phyloP scores from a whole-genome alignment of 1,140 invertebrate species.

The Drosophila truncata region DNA sequence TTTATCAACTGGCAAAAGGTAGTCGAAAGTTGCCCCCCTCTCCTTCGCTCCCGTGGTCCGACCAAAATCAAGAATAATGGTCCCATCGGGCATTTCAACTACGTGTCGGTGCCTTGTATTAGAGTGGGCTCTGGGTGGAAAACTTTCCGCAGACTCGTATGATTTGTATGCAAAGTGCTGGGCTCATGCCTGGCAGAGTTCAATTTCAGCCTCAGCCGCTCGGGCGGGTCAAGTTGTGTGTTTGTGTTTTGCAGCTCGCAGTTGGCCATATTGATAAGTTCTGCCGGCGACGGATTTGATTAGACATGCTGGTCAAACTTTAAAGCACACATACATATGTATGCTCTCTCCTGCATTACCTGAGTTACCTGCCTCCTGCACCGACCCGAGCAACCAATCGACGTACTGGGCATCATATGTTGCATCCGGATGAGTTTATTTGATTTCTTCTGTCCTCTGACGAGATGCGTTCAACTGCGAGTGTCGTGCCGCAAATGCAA shows the following conservation, averaged over 20 bases:
- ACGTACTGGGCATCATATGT: slow-evolving; percentile 23
- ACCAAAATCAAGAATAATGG: slow-evolving; percentile 78
- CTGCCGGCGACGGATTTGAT: slow-evolving; percentile 61
- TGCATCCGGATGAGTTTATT: slow-evolving; percentile 59
- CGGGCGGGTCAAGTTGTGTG: slow-evolving; percentile 46
- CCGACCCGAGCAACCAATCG: neutral
- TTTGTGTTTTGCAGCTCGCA: slow-evolving; percentile 64
- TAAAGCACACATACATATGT: slow-evolving; percentile 16
- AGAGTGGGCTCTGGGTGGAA: slow-evolving; percentile 36
- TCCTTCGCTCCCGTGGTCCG: neutral
- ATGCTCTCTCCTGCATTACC: slow-evolving; percentile 15
- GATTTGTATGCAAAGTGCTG: slow-evolving; percentile 82
- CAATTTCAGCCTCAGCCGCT: slow-evolving; percentile 65
- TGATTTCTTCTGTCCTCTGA: slow-evolving; percentile 64
- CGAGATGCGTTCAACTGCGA: slow-evolving; percentile 72
- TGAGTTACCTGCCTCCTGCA: slow-evolving; percentile 17
- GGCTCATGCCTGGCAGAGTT: slow-evolving; percentile 62
- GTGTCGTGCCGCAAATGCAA: slow-evolving; percentile 80
- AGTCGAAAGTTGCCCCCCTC: slow-evolving; percentile 23
- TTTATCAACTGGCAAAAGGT: slow-evolving; percentile 64
- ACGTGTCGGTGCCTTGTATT: slow-evolving; percentile 43
- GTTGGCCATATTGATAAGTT: slow-evolving; percentile 78
- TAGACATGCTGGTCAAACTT: slow-evolving; percentile 61
- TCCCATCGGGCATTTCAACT: slow-evolving; percentile 68
- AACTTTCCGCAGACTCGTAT: slow-evolving; percentile 47